Percentiles rank a stretch among this genome's conserved stretches.
Conservation (phyloP, 2,888 invertebrate species). For the Ischnura elegans region DNA sequence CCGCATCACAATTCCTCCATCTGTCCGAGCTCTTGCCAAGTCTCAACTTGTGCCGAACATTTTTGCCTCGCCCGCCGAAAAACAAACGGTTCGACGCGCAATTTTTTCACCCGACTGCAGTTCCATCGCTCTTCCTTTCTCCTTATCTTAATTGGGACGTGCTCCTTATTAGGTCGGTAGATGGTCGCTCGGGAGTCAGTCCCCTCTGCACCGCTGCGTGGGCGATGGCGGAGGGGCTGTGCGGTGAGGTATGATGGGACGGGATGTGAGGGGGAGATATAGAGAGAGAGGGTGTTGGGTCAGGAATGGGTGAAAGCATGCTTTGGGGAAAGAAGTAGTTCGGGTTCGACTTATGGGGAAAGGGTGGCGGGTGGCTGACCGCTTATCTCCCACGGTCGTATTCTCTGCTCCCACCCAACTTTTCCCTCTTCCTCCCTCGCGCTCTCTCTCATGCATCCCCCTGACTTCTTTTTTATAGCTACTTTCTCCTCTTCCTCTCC, state of each 20-base stretch:
- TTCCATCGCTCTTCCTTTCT: neutral
- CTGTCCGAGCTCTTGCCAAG: no score
- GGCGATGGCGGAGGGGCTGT: no score
- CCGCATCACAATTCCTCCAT: no score
- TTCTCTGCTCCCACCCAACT: neutral
- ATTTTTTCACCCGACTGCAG: neutral
- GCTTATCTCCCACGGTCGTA: neutral
- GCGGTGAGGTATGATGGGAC: neutral
- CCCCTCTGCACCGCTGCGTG: neutral
- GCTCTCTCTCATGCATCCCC: neutral
- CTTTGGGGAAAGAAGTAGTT: neutral
- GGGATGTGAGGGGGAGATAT: neutral
- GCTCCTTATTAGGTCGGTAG: neutral
- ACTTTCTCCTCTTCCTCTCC: neutral
- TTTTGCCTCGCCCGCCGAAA: neutral
- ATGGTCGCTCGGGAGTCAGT: neutral
- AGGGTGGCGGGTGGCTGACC: neutral
- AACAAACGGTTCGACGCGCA: neutral
- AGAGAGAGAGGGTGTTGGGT: neutral
- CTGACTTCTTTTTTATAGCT: neutral
- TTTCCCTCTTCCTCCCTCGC: neutral
- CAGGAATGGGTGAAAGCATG: neutral
- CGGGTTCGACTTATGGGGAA: neutral
- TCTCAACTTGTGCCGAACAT: no score
- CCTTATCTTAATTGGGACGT: conserved; percentile 2